A percentile compares a stretch with the other conserved stretches of the same genome.
These are phyloP conservation scores for Neria commutata DNA, from an alignment of 2,888 invertebrate genomes.

Conservation along the genomic window DNA sequence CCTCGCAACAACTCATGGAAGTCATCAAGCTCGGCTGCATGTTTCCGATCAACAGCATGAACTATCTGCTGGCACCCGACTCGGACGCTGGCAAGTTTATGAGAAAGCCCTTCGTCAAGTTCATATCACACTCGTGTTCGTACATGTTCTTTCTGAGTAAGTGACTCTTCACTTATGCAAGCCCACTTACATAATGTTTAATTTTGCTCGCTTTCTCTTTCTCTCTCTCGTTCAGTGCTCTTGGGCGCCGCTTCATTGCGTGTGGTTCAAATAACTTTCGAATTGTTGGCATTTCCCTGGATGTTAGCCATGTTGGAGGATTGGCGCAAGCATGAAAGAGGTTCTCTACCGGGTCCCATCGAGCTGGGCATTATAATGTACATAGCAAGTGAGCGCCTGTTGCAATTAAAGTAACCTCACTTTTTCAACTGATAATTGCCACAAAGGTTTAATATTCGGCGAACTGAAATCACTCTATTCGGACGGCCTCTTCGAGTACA, in stretches of 20 bases:
- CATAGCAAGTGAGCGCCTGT: slow-evolving; percentile 75
- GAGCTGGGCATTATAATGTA: slow-evolving; percentile 85
- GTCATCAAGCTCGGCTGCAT: slow-evolving; percentile 85
- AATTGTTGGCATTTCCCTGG: slow-evolving; percentile 80
- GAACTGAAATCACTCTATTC: slow-evolving; percentile 92
- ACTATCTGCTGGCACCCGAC: slow-evolving; percentile 91
- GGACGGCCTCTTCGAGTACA: slow-evolving; percentile 88
- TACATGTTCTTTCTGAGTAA: slow-evolving; percentile 95
- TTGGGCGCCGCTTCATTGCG: slow-evolving; percentile 93
- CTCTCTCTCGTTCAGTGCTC: slow-evolving; percentile 69
- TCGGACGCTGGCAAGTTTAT: slow-evolving; percentile 87
- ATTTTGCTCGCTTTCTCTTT: neutral
- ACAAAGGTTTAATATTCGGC: slow-evolving; percentile 94
- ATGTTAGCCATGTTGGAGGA: slow-evolving; percentile 74
- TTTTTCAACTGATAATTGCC: neutral
- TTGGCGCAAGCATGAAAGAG: slow-evolving; percentile 80
- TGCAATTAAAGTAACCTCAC: neutral
- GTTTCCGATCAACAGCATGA: slow-evolving; percentile 91
- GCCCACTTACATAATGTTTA: neutral
- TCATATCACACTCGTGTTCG: slow-evolving; percentile 95
- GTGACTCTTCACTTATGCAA: slow-evolving; percentile 55
- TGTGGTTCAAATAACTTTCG: slow-evolving; percentile 80
- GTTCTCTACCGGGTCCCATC: slow-evolving; percentile 78
- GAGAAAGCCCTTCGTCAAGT: slow-evolving; percentile 98
- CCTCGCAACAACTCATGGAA: slow-evolving; percentile 85